Evolutionary conservation across 2,888 invertebrate genomes (phyloP).

Genomic region (Bruchidius siliquastri): DNA sequence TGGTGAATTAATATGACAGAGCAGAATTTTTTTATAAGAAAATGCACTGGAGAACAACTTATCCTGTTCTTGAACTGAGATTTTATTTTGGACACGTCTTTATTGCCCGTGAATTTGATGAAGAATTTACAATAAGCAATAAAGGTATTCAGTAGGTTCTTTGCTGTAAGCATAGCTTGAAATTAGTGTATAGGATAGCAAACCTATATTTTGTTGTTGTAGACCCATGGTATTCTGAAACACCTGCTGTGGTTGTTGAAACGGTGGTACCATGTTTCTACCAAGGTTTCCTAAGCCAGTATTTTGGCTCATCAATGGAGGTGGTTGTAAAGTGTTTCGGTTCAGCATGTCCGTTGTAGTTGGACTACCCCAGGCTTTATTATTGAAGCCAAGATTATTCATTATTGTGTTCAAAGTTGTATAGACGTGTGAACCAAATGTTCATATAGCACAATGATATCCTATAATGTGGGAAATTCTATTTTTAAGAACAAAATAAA

Average conservation of each 20-base stretch:
- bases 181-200: background rate
- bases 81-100: too few species aligned
- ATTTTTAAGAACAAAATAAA: background rate
- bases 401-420: conserved; percentile 14
- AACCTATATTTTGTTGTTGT: conserved; percentile 58
- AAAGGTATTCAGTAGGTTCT: conserved; percentile 21
- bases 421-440: background rate
- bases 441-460: background rate
- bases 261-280: conserved; percentile 70
- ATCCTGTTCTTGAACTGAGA: too few species aligned
- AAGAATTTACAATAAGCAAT: too few species aligned
- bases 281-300: conserved; percentile 60
- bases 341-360: conserved; percentile 51
- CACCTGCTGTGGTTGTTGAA: conserved; percentile 63
- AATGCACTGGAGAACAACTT: too few species aligned
- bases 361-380: conserved; percentile 76
- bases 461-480: background rate
- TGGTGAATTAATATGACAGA: too few species aligned
- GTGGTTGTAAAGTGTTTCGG: conserved; percentile 57
- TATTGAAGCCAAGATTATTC: conserved; percentile 54
- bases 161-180: conserved; percentile 53
- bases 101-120: too few species aligned
- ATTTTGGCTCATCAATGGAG: conserved; percentile 64
- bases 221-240: conserved; percentile 64
- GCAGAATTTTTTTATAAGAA: too few species aligned